Conservation (phyloP, 2,797 vertebrate genomes). For the Phoeniculus purpureus region DNA sequence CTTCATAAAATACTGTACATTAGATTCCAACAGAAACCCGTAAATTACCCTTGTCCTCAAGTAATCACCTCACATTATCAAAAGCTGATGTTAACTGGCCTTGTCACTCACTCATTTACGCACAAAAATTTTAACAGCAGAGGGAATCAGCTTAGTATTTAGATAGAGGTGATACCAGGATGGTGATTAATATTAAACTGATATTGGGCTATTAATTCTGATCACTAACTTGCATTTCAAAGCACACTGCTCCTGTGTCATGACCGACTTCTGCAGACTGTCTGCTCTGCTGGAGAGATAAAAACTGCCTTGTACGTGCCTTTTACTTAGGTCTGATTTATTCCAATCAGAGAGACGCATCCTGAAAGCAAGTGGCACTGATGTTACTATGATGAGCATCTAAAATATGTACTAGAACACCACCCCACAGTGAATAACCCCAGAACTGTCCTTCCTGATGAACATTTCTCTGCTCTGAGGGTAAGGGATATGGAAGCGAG, state of each 20-base stretch:
- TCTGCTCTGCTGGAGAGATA: neutral
- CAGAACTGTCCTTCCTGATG: neutral
- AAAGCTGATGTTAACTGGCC: neutral
- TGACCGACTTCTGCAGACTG: neutral
- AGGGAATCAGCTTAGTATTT: neutral
- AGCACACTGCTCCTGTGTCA: neutral
- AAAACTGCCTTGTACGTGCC: neutral
- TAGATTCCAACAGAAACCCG: neutral
- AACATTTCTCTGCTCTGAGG: neutral
- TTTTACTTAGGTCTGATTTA: neutral
- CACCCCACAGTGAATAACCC: neutral
- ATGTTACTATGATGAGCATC: neutral
- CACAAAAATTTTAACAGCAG: neutral
- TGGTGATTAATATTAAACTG: neutral
- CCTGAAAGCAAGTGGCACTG: neutral
- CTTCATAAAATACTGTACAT: neutral
- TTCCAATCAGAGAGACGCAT: neutral
- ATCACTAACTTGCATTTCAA: neutral
- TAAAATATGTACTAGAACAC: neutral
- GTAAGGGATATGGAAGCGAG: neutral
- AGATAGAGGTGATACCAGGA: neutral
- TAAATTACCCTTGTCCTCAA: neutral
- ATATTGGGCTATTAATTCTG: neutral
- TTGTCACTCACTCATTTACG: neutral
- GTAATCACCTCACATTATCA: neutral